Percentiles rank a stretch among this genome's conserved stretches.
Conservation (phyloP, 2,888 invertebrate species). For the Meganola albula region DNA sequence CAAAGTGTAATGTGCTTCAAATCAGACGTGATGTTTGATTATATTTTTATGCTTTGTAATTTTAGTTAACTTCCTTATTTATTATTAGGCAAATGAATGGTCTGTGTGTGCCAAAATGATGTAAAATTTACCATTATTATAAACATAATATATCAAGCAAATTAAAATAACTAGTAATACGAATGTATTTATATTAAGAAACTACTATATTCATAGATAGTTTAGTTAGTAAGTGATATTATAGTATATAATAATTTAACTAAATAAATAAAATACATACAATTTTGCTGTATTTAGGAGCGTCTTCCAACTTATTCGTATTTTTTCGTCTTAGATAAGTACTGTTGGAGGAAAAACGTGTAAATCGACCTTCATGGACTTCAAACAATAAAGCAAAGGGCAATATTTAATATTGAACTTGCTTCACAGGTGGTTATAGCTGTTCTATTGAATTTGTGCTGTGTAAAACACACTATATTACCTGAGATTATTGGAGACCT, state of each 20-base stretch:
- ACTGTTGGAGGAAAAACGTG: constrained; percentile 38
- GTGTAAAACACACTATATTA: constrained; percentile 33
- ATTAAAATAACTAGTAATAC: constrained; percentile 59
- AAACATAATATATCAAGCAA: constrained; percentile 45
- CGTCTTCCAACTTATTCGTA: constrained; percentile 74
- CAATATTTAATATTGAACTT: constrained; percentile 23
- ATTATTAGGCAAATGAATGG: constrained; percentile 31
- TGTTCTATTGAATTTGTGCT: constrained; percentile 15
- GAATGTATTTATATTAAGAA: constrained; percentile 57
- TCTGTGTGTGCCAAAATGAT: constrained; percentile 63
- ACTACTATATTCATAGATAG: constrained; percentile 57
- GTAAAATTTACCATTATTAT: constrained; percentile 41
- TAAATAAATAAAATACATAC: constrained; percentile 63
- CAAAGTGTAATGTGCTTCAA: constrained; percentile 17
- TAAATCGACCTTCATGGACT: constrained; percentile 10
- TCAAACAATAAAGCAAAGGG: constrained; percentile 7
- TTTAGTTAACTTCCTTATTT: constrained; percentile 21
- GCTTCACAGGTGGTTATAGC: constrained; percentile 8
- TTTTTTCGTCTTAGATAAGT: constrained; percentile 61
- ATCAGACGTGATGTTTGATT: constrained; percentile 21
- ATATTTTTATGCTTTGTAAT: constrained; percentile 7
- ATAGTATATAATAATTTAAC: constrained; percentile 56
- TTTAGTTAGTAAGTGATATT: constrained; percentile 71
- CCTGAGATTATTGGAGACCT: constrained; percentile 8
- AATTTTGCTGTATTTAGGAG: constrained; percentile 75